A percentile compares a stretch with the other conserved stretches of the same genome.
These are phyloP conservation scores for Acipenser transmontanus DNA, from an alignment of 2,797 vertebrate genomes.

Conservation along the genomic window DNA sequence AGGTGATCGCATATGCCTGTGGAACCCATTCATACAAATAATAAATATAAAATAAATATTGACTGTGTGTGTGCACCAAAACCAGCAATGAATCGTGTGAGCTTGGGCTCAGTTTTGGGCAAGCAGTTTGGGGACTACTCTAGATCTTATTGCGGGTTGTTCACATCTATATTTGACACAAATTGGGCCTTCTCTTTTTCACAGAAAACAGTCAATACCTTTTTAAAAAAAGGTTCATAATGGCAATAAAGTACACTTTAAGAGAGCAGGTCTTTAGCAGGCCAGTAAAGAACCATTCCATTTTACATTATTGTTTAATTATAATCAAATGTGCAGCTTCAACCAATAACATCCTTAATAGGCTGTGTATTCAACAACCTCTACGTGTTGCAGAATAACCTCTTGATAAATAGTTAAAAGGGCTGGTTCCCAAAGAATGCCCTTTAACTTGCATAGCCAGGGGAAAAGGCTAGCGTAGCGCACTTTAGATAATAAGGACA, in stretches of 20 bases:
- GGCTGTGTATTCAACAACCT: not conserved
- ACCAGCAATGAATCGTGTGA: no score
- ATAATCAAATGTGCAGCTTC: not conserved
- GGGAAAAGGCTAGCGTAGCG: not conserved
- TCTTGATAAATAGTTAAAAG: not conserved
- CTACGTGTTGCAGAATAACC: not conserved
- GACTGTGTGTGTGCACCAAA: no score
- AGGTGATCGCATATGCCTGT: no score
- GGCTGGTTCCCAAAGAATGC: not conserved
- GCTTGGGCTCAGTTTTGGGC: no score
- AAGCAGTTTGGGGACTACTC: no score
- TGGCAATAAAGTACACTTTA: constrained; percentile 47
- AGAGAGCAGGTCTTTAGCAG: constrained; percentile 63
- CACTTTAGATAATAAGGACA: constrained; percentile 9
- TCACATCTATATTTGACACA: constrained; percentile 6
- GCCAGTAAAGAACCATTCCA: constrained; percentile 61
- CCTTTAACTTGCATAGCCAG: not conserved
- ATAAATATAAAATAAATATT: no score
- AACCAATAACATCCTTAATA: not conserved
- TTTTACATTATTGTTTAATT: constrained; percentile 38
- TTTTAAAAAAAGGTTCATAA: constrained; percentile 22
- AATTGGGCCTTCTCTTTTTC: constrained; percentile 19
- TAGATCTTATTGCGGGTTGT: constrained; percentile 1
- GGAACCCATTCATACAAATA: no score
- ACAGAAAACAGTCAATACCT: constrained; percentile 14